Evolutionary conservation across 2,797 vertebrate genomes (phyloP).

Genomic region (Sphenodon punctatus): DNA sequence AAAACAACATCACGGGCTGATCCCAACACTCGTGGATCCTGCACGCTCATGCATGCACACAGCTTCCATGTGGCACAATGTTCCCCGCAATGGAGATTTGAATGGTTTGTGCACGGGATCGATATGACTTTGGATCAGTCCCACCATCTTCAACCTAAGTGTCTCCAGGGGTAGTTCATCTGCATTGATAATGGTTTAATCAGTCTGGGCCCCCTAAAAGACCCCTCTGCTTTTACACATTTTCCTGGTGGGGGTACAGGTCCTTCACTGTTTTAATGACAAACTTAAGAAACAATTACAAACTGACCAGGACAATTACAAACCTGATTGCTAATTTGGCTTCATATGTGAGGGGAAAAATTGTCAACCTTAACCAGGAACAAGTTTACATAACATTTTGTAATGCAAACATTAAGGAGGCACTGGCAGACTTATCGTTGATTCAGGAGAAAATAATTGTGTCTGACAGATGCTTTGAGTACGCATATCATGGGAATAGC

Average conservation of each 20-base stretch:
- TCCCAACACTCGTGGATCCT: too few relatives aligned
- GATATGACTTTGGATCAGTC: too few relatives aligned
- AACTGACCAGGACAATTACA: background rate
- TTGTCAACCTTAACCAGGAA: background rate
- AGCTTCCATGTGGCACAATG: too few relatives aligned
- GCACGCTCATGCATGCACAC: too few relatives aligned
- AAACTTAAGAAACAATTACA: background rate
- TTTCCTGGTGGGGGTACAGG: background rate
- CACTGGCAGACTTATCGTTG: conserved; percentile 33
- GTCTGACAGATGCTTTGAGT: background rate
- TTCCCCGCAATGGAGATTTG: too few relatives aligned
- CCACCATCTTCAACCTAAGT: too few relatives aligned
- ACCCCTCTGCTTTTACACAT: background rate
- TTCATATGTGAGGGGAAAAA: conserved; percentile 6
- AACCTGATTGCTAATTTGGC: background rate
- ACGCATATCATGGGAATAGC: background rate
- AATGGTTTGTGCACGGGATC: too few relatives aligned
- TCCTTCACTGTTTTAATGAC: background rate
- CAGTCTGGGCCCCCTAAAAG: too few relatives aligned
- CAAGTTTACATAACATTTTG: conserved; percentile 26
- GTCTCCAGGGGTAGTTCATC: too few relatives aligned
- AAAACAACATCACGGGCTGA: too few relatives aligned
- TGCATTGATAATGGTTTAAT: too few relatives aligned
- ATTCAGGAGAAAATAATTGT: conserved; percentile 37
- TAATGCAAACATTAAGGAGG: conserved; percentile 22